Base-by-base conservation (phyloP, 2,888 invertebrate genomes). In the Steinernema hermaphroditum region DNA sequence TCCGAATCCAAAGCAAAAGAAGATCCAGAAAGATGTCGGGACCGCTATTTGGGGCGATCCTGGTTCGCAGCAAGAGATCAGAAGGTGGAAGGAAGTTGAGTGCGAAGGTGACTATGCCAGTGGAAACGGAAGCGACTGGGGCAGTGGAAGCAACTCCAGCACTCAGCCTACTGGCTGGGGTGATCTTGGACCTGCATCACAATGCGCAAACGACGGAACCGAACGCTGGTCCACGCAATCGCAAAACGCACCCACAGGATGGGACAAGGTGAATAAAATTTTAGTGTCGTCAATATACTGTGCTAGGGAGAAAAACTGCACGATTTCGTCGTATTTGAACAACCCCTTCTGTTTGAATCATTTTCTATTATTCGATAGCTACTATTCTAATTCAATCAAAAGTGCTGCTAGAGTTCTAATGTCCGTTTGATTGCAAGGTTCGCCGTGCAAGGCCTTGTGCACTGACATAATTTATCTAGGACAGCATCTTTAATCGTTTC, bases 1-100 rank as follows among this genome's bases (percentile, higher is more conserved):
- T 75, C 82, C 82, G 6, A 79, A 78, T 57, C 78, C 80, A 24
- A 80, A 77, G 70, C 71, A 71, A 69, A 81, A 81, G 74, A 78
- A 76, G 57, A 62, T 72, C 12, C 76, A 74, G 46, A 46, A 78
- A 9, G 82, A 82, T 71, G 82, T 76, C 24, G 82, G 82, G 27
- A 82, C 82, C n/a, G 62, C 68, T 19, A 68, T 77, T 24, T 82
- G 82, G 82, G 82, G 82, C 43, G 82, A 82, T 72, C 81, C 82
- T 14, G 54, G 43, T 1, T 49, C 72, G 0, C 80, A 80, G 46
- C 19, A 69, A 37, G 71, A 75, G 46, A 79, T 79, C 68, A 73
- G 74, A 8, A 73, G 77, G 49, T 79, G 79, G 79, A 79, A 79
- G 44, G 74, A 75, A 12, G 43, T 57, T 1, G 74, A 72, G 24